Base-by-base conservation (phyloP, 1,140 invertebrate genomes). In the Pseudomyrmex concolor region DNA sequence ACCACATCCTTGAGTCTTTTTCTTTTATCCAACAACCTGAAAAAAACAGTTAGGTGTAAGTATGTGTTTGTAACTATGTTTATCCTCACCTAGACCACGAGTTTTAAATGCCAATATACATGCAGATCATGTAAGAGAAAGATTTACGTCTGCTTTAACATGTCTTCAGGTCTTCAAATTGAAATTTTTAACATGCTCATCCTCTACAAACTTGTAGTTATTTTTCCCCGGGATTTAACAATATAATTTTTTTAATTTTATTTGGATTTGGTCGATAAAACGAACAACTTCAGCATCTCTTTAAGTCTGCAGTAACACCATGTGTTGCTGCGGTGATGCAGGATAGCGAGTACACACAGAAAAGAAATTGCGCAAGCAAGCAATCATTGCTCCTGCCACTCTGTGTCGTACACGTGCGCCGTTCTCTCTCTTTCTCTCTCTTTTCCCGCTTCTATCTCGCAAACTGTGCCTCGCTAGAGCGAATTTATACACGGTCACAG, bases 401-500 rank as follows among this genome's bases (percentile, higher is more conserved):
- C 50, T 13, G 54, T 57, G 55, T 19, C 62, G 60, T 25, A 73
- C 59, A 81, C 78, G 78, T 68, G 67, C 68, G 48, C 48, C 57
- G 78, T 63, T 62, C 25, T 78, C 66, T 57, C 59, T 63, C 19
- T 63, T 17, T 8, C 45, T 22, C 19, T 50, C 10, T 81, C 5
- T 50, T 60, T 59, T 60, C 55, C 57, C 57, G 63, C 54, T 57
- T 17, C 84, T 70, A 71, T 19, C 25, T 71, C 51, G 54, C 64
- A 57, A 57, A 51, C 70, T 34, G 54, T 22, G 67, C 43, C 57
- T 80, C n/a, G 76, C 59, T 80, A 87, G 67, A 68, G 68, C 80
- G 84, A 73, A 90, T 90, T 90, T 90, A 90, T 90, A 88, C 84
- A 86, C 86, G 64, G 70, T 54, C 63, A 84, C 84, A 77, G 68